Base-by-base conservation (phyloP, 2,888 invertebrate genomes). In the Colletes collaris region DNA sequence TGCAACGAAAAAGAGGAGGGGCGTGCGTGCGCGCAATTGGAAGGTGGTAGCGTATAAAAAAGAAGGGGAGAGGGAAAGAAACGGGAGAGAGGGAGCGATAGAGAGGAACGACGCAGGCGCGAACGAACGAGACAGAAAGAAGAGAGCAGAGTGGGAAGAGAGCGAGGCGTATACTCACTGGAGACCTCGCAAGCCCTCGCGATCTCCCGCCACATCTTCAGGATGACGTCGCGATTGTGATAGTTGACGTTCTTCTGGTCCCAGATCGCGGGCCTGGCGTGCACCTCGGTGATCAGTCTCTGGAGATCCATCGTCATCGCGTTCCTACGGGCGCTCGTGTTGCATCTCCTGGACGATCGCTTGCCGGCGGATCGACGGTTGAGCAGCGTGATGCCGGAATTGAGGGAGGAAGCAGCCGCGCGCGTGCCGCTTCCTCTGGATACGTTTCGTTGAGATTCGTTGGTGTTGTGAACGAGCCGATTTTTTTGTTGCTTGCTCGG, bases 181-280 rank as follows among this genome's bases (percentile, higher is more conserved):
- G 90, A 89, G 60, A 90, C 90, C 79, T 90, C 89, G 81, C 90
- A 90, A 67, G 89, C 84, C 80, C 87, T 86, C 69, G 89, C 90
- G 65, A 90, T 90, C 85, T 90, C 90, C 76, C 88, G 88, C 90
- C 90, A 90, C 79, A 89, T 90, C 82, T 88, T 89, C 58, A 89
- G 79, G 78, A 90, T 90, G 68, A 90, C 87, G 62, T 90, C 90
- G 76, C 90, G 88, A 72, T 90, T 90, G 83, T 90, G 90, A 77
- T 90, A 90, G 84, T 90, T 88, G 78, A 88, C 89, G 69, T 90
- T 90, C 81, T 90, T 90, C 82, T 90, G 90, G 83, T 90, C 90
- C 90, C 90, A 90, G 78, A 90, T 90, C 50, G 90, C 90, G 55
- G 90, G 90, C 67, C 90, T 86, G 16, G 89, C 89, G 80, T 89